Conservation (phyloP, 37 sponge, comb jelly and placozoan species). For the Agelas oroides region DNA sequence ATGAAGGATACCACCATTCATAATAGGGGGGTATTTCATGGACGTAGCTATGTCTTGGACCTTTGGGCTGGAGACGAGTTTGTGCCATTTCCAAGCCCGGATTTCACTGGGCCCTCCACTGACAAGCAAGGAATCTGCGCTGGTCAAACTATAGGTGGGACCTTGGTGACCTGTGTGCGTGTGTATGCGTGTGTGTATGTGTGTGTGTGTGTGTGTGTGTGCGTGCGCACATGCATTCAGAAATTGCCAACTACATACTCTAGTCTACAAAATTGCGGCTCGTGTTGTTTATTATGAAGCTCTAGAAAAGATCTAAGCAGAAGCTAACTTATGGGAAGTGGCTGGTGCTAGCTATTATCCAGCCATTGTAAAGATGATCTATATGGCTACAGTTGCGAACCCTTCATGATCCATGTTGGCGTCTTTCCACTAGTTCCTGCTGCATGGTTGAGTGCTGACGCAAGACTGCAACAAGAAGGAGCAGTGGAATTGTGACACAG, state of each 20-base stretch:
- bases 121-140: conserved; percentile 28
- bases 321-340: too few species aligned
- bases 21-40: too few species aligned
- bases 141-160: conserved; percentile 47
- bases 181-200: too few species aligned
- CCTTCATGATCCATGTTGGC: not conserved
- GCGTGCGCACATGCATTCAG: not conserved
- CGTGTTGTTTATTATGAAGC: too few species aligned
- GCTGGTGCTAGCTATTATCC: too few species aligned
- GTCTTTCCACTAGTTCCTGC: conserved; percentile 2
- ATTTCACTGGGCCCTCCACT: conserved; percentile 62
- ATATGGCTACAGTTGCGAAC: not conserved
- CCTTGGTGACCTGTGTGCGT: conserved; percentile 21
- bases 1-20: too few species aligned
- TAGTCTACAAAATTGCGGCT: not conserved
- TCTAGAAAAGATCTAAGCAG: too few species aligned
- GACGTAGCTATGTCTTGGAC: not conserved
- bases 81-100: conserved; percentile 61
- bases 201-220: conserved; percentile 33
- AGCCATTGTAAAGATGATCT: too few species aligned
- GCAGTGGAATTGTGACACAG: not conserved
- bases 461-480: conserved; percentile 24
- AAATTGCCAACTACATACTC: not conserved
- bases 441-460: conserved; percentile 24
- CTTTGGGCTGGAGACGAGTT: conserved; percentile 16